These are phyloP conservation scores for Archocentrus centrarchus DNA, from an alignment of 2,113 vertebrate species.

Conservation along the genomic window DNA sequence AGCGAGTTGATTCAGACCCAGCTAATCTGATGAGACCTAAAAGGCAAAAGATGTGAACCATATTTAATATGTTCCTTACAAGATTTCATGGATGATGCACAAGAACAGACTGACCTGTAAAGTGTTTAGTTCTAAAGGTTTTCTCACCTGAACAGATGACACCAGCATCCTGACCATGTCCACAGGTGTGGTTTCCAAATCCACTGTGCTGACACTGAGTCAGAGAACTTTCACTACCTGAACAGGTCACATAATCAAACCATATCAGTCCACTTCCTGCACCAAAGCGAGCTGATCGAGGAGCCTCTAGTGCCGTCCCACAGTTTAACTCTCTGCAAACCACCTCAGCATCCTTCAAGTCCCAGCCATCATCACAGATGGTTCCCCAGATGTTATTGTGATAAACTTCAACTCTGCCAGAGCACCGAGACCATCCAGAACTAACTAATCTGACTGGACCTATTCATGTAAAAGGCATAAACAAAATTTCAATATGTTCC, in stretches of 20 bases:
- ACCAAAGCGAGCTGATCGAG: neutral
- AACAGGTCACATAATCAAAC: neutral
- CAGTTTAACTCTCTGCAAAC: neutral
- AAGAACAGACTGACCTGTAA: too few relatives aligned
- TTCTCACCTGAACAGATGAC: slow-evolving; percentile 4
- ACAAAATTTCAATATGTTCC: neutral
- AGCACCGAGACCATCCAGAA: neutral
- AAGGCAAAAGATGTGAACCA: too few relatives aligned
- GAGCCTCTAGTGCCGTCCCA: fast-evolving
- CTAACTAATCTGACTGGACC: neutral
- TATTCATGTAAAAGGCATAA: neutral
- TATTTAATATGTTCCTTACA: too few relatives aligned
- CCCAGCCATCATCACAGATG: neutral
- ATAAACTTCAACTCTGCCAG: neutral
- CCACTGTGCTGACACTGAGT: neutral
- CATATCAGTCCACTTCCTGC: neutral
- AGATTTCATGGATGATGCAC: too few relatives aligned
- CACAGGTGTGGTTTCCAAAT: neutral
- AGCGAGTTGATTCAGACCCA: too few relatives aligned
- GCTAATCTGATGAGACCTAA: too few relatives aligned
- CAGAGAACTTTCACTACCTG: neutral
- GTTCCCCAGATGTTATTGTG: neutral
- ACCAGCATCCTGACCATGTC: neutral
- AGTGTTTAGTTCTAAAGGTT: too few relatives aligned
- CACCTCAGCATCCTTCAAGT: neutral